Percentiles rank a stretch among this genome's conserved stretches.
These are phyloP conservation scores for Melieria crassipennis DNA, from an alignment of 2,888 invertebrate genomes.

Conservation along the genomic window DNA sequence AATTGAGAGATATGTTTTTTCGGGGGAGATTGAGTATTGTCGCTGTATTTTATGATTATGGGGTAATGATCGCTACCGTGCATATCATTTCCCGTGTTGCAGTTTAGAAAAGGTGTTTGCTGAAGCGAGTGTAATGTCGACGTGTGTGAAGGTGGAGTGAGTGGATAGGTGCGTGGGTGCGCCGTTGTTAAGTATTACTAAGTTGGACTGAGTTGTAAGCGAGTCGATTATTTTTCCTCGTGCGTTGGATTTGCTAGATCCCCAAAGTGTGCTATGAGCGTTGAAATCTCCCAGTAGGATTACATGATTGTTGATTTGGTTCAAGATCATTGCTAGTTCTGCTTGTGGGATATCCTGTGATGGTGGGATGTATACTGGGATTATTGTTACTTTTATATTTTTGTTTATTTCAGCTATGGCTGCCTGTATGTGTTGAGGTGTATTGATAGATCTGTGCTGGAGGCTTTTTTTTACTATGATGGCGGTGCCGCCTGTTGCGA, in stretches of 20 bases:
- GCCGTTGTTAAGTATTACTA: background rate
- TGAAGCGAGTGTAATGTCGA: no score
- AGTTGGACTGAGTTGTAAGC: background rate
- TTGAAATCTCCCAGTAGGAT: slow-evolving; percentile 6
- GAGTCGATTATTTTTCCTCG: background rate
- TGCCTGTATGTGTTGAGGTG: no score
- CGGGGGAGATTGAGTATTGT: background rate
- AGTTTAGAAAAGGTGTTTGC: background rate
- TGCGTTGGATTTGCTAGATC: slow-evolving; percentile 8
- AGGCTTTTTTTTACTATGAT: slow-evolving; percentile 10
- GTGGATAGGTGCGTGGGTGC: slow-evolving; percentile 9
- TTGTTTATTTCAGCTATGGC: no score
- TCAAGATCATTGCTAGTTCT: background rate
- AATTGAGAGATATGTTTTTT: background rate
- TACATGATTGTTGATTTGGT: background rate
- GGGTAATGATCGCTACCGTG: slow-evolving; percentile 13
- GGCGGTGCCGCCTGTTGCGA: slow-evolving; percentile 1
- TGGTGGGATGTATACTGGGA: slow-evolving; percentile 2
- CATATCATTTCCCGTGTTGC: background rate
- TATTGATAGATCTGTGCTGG: background rate
- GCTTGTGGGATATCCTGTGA: background rate
- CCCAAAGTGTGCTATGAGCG: slow-evolving; percentile 14
- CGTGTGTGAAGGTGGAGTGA: background rate
- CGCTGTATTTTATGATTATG: slow-evolving; percentile 9
- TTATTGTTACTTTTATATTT: background rate